Evolutionary conservation across 2,113 vertebrate species (phyloP), one percentile per base, ranked within the genome.

Genomic region (Baryphthengus martii): DNA sequence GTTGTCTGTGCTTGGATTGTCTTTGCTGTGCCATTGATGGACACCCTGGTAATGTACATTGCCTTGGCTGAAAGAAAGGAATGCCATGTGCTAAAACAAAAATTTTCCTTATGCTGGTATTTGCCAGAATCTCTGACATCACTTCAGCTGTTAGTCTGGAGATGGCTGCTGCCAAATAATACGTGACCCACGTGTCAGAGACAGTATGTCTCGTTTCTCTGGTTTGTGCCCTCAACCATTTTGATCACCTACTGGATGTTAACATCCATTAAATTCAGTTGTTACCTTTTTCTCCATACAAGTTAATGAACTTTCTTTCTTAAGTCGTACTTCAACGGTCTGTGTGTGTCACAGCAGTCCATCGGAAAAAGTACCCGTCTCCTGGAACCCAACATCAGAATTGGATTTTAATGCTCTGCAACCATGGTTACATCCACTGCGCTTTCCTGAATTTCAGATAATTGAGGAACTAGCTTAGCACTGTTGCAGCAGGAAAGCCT

Each of bases 391-490:
- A 61, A 9, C 0, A 4, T 12, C 68, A 77, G 45, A 79, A 33
- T 5, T 74, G 67, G 55, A 66, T 89, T 84, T 92, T 75, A 81
- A 66, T 0, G 1, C 40, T 80, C 52, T 94, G 92, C 85, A 93
- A 39, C 92, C 83, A 92, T 89, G 68, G 72, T 93, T 96, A 96
- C 88, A 89, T 37, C 44, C 68, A 40, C 63, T 72, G 65, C 13
- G 11, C 33, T 68, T 71, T 87, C 52, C 85, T 73, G 74, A 93
- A 73, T 87, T 82, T 84, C 85, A 65, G 4, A 33, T 74, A 75
- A 93, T 67, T 72, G 75, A 75, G 59, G 37, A 71, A 83, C 76
- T 65, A 58, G 14, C 55, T 96, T 62, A 66, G 13, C 8, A 0
- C 47, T 65, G 68, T 13, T 75, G 63, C n/a, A 68, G 61, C 61